Conservation (phyloP, 2,113 vertebrate genomes). For the Pluvianellus socialis region DNA sequence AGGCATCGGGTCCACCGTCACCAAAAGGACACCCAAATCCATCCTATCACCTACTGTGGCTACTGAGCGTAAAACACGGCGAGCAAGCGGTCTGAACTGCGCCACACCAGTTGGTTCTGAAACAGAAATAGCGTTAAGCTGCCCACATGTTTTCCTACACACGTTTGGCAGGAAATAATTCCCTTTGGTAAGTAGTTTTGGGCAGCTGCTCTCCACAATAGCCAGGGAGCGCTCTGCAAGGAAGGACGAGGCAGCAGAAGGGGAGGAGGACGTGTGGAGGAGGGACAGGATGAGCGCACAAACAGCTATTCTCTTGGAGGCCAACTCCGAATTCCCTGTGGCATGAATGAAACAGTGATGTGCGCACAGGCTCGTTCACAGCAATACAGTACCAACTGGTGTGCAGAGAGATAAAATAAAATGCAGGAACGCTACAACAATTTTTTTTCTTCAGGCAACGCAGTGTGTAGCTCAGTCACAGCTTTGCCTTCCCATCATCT, state of each 20-base stretch:
- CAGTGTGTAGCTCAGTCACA: not conserved
- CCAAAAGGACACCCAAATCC: not conserved
- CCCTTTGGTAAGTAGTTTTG: not conserved
- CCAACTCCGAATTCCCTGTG: not conserved
- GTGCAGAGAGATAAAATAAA: not conserved
- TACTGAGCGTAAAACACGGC: not conserved
- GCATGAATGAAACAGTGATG: not conserved
- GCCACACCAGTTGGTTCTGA: not conserved
- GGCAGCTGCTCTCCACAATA: not conserved
- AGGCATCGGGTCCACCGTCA: not conserved
- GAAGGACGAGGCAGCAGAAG: not conserved
- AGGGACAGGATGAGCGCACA: not conserved
- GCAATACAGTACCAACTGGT: not conserved
- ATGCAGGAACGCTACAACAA: not conserved
- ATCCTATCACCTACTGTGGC: not conserved
- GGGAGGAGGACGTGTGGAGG: not conserved
- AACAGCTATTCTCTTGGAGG: not conserved
- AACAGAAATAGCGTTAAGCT: slow-evolving; percentile 16
- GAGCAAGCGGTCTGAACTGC: not conserved
- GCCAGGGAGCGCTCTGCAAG: not conserved
- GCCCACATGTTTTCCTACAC: slow-evolving; percentile 16
- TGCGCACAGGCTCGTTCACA: not conserved
- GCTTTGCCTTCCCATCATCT: not conserved
- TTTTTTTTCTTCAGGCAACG: not conserved
- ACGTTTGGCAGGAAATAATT: not conserved